Conservation (phyloP, 2,797 vertebrate genomes). For the Dendrocincla tyrannina region DNA sequence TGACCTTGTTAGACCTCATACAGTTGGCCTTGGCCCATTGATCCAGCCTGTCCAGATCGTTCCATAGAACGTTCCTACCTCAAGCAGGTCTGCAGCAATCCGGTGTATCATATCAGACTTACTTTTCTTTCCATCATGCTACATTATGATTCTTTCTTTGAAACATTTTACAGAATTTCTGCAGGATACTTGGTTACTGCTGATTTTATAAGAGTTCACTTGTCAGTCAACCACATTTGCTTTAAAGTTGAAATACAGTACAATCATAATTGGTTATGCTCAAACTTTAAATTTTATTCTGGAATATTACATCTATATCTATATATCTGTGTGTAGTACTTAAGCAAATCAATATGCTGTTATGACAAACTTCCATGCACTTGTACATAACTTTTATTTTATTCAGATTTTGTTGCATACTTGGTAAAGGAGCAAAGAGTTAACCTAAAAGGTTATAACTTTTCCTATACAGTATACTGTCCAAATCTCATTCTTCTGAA, state of each 20-base stretch:
- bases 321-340: neutral
- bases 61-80: neutral
- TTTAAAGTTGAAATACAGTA: neutral
- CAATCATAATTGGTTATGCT: neutral
- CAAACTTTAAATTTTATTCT: neutral
- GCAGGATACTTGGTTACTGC: neutral
- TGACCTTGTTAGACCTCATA: neutral
- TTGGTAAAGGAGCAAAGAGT: neutral
- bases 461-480: neutral
- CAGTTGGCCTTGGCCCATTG: accelerated
- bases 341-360: neutral
- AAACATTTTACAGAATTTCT: neutral
- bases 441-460: neutral
- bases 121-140: neutral
- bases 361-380: neutral
- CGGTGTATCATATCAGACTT: neutral
- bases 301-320: neutral
- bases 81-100: neutral
- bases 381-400: neutral
- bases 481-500: neutral
- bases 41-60: neutral
- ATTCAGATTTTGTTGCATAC: neutral
- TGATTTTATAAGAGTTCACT: neutral
- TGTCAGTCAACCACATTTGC: neutral
- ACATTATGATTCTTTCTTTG: neutral